Percentiles rank a stretch among this genome's conserved stretches.
phyloP scores from a whole-genome alignment of 2,113 vertebrate species.

The Parus major region DNA sequence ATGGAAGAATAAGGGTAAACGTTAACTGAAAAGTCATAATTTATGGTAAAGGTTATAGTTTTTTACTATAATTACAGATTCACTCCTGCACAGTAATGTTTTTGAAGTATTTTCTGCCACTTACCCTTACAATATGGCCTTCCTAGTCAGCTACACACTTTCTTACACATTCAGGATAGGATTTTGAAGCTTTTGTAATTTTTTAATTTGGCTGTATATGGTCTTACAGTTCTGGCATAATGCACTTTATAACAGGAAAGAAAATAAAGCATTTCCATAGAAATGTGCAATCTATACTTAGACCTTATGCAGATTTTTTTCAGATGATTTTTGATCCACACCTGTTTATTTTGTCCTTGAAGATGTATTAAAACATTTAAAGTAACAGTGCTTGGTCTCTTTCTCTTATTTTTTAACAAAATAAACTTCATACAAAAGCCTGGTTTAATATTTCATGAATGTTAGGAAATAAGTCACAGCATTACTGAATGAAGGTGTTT shows the following conservation, averaged over 20 bases:
- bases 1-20: background rate
- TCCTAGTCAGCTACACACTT: background rate
- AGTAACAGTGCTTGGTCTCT: background rate
- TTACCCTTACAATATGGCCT: background rate
- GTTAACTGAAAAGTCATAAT: background rate
- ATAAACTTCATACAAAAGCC: background rate
- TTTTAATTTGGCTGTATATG: conserved; percentile 15
- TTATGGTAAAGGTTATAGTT: background rate
- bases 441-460: background rate
- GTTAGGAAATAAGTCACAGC: background rate
- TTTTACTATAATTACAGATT: background rate
- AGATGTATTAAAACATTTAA: conserved; percentile 46
- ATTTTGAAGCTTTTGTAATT: conserved; percentile 9
- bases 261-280: conserved; percentile 14
- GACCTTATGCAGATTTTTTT: background rate
- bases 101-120: background rate
- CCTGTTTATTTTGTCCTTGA: conserved; percentile 33
- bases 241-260: conserved; percentile 44
- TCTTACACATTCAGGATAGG: background rate
- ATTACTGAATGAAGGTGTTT: background rate
- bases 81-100: background rate
- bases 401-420: background rate
- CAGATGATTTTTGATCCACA: conserved; percentile 17
- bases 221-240: conserved; percentile 19
- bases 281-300: conserved; percentile 17